Conservation (phyloP, 2,888 invertebrate species). For the Drosophila neotestacea region DNA sequence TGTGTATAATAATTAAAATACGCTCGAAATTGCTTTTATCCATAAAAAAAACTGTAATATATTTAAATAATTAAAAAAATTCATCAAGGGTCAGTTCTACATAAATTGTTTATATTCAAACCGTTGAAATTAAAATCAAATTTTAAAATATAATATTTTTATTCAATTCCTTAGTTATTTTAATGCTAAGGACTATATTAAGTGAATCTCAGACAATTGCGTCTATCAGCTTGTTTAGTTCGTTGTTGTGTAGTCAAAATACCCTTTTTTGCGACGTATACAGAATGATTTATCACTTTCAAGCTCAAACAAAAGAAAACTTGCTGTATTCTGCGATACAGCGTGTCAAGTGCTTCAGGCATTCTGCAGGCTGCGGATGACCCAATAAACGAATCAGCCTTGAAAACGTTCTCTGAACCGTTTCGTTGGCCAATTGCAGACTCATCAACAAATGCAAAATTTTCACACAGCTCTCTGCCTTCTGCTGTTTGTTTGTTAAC, state of each 20-base stretch:
- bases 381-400: conserved; percentile 46
- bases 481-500: background rate
- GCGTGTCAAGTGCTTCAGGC: conserved; percentile 9
- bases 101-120: too few species aligned
- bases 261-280: background rate
- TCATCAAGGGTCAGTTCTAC: too few species aligned
- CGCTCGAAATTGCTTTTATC: too few species aligned
- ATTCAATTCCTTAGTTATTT: background rate
- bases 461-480: background rate
- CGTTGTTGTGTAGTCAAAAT: background rate
- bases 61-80: too few species aligned
- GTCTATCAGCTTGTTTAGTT: background rate
- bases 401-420: conserved; percentile 70
- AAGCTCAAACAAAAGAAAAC: conserved; percentile 2
- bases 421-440: conserved; percentile 33
- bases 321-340: conserved; percentile 20
- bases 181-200: background rate
- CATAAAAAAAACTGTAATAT: too few species aligned
- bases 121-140: too few species aligned
- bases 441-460: conserved; percentile 54
- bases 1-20: too few species aligned
- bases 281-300: conserved; percentile 5
- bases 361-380: conserved; percentile 26
- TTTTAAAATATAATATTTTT: too few species aligned
- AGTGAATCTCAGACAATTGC: too few species aligned